These are phyloP conservation scores for Rhizoglyphus robini DNA, from an alignment of 1,140 invertebrate species.

Conservation along the genomic window DNA sequence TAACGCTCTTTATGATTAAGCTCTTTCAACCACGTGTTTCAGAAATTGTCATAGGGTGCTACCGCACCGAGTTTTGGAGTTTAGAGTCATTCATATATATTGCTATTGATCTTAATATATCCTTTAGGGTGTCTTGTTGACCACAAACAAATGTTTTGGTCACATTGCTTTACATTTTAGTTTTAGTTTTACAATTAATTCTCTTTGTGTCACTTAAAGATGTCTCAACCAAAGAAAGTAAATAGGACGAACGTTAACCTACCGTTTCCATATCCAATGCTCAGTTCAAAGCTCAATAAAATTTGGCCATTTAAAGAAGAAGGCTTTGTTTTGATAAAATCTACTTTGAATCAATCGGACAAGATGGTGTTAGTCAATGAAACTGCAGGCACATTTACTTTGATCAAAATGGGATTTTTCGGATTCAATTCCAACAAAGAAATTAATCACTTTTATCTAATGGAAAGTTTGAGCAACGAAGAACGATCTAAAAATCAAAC, in stretches of 20 bases:
- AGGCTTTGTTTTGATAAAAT: neutral
- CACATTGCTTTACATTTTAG: too few relatives aligned
- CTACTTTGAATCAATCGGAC: neutral
- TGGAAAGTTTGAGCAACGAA: neutral
- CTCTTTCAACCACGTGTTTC: neutral
- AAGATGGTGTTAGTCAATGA: slow-evolving; percentile 6
- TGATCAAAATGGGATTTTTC: slow-evolving; percentile 20
- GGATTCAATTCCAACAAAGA: slow-evolving; percentile 8
- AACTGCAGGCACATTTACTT: neutral
- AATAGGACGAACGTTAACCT: neutral
- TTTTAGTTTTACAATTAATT: too few relatives aligned
- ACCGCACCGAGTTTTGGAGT: neutral
- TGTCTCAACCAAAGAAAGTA: neutral
- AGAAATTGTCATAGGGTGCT: too few relatives aligned
- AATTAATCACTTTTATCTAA: neutral
- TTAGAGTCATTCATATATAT: too few relatives aligned
- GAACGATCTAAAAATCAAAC: neutral
- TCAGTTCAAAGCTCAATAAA: neutral
- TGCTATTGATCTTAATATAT: too few relatives aligned
- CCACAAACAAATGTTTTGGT: too few relatives aligned
- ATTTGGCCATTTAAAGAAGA: slow-evolving; percentile 19
- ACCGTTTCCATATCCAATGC: slow-evolving; percentile 17
- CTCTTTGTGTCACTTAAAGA: too few relatives aligned
- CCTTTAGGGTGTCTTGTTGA: too few relatives aligned
- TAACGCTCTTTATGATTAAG: neutral